A percentile compares a stretch with the other conserved stretches of the same genome.
Conservation (phyloP, 2,888 invertebrate species). For the Spisula subtruncata region DNA sequence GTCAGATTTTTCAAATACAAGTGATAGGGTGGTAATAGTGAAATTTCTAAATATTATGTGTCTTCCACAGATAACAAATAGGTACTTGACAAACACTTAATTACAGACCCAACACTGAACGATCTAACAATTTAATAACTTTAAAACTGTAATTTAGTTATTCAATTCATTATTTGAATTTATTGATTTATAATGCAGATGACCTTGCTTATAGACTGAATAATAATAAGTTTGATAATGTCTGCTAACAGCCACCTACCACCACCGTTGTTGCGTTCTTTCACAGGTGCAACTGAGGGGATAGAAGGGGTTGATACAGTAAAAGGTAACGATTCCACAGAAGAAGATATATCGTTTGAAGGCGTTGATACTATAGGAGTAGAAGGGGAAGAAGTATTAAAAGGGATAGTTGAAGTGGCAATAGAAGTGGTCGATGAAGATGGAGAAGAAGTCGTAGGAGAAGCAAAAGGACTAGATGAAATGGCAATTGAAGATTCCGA, state of each 20-base stretch:
- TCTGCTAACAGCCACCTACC: no score
- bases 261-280: no score
- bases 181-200: neutral
- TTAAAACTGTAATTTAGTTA: neutral
- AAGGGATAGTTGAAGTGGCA: neutral
- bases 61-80: no score
- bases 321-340: no score
- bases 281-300: no score
- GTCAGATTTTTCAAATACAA: no score
- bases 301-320: no score
- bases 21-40: no score
- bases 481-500: no score
- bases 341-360: neutral
- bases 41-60: no score
- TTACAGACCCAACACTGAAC: neutral
- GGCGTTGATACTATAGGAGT: neutral
- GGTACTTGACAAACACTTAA: no score
- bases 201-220: neutral
- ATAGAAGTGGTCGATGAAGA: neutral
- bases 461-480: neutral
- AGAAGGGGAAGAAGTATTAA: neutral
- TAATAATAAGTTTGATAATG: neutral
- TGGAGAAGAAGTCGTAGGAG: neutral
- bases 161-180: neutral
- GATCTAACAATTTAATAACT: neutral